Evolutionary conservation across 53 echinoderm and acorn worm genomes (phyloP), one percentile per base, ranked within the genome.

Genomic region (Hippasteria phrygiana): DNA sequence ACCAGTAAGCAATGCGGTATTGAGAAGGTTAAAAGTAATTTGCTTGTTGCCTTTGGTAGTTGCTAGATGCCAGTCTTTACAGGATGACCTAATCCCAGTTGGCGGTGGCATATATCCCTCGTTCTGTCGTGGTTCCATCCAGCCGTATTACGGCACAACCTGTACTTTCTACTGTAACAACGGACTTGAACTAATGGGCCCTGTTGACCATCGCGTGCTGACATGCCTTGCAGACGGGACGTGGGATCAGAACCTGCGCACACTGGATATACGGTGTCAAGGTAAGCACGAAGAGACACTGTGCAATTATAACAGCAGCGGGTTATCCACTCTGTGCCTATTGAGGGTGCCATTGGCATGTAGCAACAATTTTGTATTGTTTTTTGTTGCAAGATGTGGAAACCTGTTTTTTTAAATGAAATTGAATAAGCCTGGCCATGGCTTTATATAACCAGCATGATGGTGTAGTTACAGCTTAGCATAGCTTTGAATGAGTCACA

Each of bases 81-180:
- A 85, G 5, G 33, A 33, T 28, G 54, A 80, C 24, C 73, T 92
- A 18, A 84, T 95, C 13, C 92, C 95, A 13, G 51, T 11, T 4
- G 47, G 43, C 28, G 93, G 87, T 22, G 80, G 90, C 32, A 87
- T 95, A 5, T 94, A 90, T 43, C 96, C 96, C 0, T 41, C 88
- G 4, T 53, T 83, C 35, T 96, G 96, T 77, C 83, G 82, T 0
- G 94, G 92, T 5, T 69, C 82, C 36, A 54, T 70, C 10, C 86
- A 85, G 26, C 94, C 92, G 0, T 77, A 88, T 64, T 75, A 83
- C 42, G 96, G 96, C 10, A 92, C 92, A 38, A 74, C 63, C 33
- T 96, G 96, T 43, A 55, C 71, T 22, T 94, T 96, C 88, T 96
- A 65, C 77, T 96, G 96, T 62, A 87, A 71, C 18, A 79, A 91